Base-by-base conservation (phyloP, 2,113 vertebrate genomes). In the Urocynchramus pylzowi region DNA sequence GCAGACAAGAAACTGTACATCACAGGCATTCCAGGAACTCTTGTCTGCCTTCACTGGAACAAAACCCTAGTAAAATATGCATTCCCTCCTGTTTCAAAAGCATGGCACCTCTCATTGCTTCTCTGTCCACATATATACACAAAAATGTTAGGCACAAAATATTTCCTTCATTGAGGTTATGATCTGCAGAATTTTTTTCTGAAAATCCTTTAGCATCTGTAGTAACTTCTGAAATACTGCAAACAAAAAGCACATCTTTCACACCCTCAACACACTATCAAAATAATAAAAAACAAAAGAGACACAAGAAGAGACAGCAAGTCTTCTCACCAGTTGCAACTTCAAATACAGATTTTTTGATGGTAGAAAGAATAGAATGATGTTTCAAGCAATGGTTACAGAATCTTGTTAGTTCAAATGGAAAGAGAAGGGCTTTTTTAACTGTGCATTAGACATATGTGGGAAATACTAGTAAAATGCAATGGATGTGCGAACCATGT, bases 1-100 rank as follows among this genome's bases (percentile, higher is more conserved):
- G 7, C 49, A 93, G 91, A 94, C 81, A 93, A 96, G 89, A 95
- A 82, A 85, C 61, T 91, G 89, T 79, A 90, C 84, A 97, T 97
- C 91, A 89, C 65, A 95, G 49, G 67, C 84, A 95, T 96, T 93
- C 94, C 87, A 94, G 50, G 65, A 96, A 49, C 74, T 57, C 59
- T 45, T 18, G n/a, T 91, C 83, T 79, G 41, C 33, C 81, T 69
- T 52, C 4, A 2, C 57, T 76, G 49, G 45, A 90, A 89, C 53
- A 93, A 95, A 91, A 78, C 23, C 74, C 42, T 31, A 73, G 42
- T 61, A 90, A 91, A 91, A 88, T 69, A 74, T 5, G 18, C 0
- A 1, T 3, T 18, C 67, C n/a, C 45, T 86, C 54, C 63, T 76
- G 23, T 73, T 70, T 50, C 45, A 80, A 90, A 73, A 88, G 63